Base-by-base conservation (phyloP, 2,113 vertebrate genomes). In the Toxotes chatareus region DNA sequence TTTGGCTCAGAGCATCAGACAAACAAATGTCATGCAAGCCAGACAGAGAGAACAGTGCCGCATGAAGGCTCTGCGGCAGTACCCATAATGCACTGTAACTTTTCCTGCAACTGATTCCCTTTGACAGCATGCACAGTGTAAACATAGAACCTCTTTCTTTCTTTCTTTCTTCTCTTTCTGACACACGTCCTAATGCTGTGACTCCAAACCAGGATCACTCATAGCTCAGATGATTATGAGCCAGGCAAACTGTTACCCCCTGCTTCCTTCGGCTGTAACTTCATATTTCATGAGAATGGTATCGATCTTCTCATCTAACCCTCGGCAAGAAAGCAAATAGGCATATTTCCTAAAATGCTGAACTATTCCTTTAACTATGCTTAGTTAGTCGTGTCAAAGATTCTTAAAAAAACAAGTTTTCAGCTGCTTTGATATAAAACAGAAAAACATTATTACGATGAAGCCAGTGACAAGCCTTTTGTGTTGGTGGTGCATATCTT, bases 21-120 rank as follows among this genome's bases (percentile, higher is more conserved):
- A 89, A 93, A 91, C 90, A 92, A 82, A 93, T 84, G 88, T 90
- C 87, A 86, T 61, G 56, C 59, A 64, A 68, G 59, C 70, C 82
- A 68, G 42, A 73, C 9, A 66, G 60, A 66, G 42, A 78, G 57
- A 73, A 69, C 0, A 21, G 38, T 62, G 80, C 62, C 68, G 38
- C 76, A 75, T 27, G 44, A 70, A 32, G 57, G 55, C 76, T 55
- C 62, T 17, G 62, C 63, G 38, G 62, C 16, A 55, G 38, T 79
- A 70, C 73, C 74, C 27, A 76, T 17, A 76, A 75, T 84, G 38
- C 73, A 77, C 13, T 62, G 55, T 38, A 63, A 23, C 44, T 11
- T 55, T 53, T 68, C 31, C 46, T 79, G 64, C 64, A 61, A 55
- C n/a, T 71, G 55, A 87, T 84, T 86, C 53, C 46, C 16, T 82